phyloP scores from a whole-genome alignment of 1,140 invertebrate genomes.

The Macrotrachela quadricornifera region DNA sequence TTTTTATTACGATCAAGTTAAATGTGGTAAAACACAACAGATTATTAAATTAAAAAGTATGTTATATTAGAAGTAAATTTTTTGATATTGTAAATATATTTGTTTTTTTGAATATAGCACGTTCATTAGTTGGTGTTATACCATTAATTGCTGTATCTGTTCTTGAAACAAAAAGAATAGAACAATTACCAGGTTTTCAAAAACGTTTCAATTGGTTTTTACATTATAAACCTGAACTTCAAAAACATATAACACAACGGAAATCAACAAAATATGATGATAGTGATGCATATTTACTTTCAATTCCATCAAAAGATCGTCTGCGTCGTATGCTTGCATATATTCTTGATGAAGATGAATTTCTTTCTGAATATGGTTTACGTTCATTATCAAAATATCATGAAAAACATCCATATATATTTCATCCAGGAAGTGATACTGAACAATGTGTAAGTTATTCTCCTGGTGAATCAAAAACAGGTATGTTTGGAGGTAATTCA shows the following conservation, averaged over 20 bases:
- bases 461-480: slow-evolving; percentile 25
- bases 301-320: slow-evolving; percentile 21
- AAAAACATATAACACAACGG: background rate
- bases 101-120: too few species aligned
- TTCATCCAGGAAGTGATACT: slow-evolving; percentile 12
- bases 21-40: background rate
- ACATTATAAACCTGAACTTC: background rate
- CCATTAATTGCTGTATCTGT: background rate
- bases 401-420: slow-evolving; percentile 16
- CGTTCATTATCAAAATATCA: slow-evolving; percentile 29
- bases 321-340: slow-evolving; percentile 20
- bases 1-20: background rate
- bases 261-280: background rate
- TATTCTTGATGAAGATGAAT: slow-evolving; percentile 28
- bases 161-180: background rate
- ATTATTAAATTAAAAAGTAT: background rate
- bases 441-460: slow-evolving; percentile 21
- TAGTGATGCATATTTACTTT: slow-evolving; percentile 12
- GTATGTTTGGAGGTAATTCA: slow-evolving; percentile 32
- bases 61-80: too few species aligned
- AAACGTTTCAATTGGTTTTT: background rate
- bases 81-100: too few species aligned
- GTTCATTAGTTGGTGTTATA: background rate
- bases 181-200: background rate
- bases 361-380: slow-evolving; percentile 29